A percentile compares a stretch with the other conserved stretches of the same genome.
Evolutionary conservation across 2,113 vertebrate genomes (phyloP).

Genomic region (Ancistrus triradiatus): DNA sequence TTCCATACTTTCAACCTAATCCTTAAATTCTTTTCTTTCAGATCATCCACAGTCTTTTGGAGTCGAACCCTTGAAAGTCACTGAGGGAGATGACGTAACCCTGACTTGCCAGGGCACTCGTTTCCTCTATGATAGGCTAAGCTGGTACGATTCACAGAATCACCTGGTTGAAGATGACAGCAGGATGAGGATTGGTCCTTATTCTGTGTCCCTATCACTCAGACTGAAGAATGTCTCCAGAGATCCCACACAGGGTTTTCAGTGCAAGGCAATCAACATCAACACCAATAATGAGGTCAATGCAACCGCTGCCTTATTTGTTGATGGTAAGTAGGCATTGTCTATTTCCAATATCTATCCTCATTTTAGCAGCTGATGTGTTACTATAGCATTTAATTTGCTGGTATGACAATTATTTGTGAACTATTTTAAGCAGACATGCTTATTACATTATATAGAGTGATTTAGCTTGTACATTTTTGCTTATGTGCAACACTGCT

Average conservation of each 20-base stretch:
- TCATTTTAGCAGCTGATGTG: neutral
- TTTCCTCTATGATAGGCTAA: constrained; percentile 74
- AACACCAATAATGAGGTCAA: constrained; percentile 55
- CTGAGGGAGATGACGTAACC: constrained; percentile 65
- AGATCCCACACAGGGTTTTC: constrained; percentile 64
- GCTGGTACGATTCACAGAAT: constrained; percentile 69
- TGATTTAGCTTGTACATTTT: neutral
- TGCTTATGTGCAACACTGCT: neutral
- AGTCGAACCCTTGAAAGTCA: constrained; percentile 54
- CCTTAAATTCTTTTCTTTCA: constrained; percentile 54
- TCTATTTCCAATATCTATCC: too few relatives aligned
- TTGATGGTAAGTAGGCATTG: constrained; percentile 77
- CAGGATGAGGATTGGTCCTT: constrained; percentile 45
- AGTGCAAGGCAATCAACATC: constrained; percentile 68
- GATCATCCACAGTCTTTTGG: constrained; percentile 66
- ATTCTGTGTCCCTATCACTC: constrained; percentile 72
- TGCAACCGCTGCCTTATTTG: constrained; percentile 56
- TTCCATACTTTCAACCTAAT: too few relatives aligned
- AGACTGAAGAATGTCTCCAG: constrained; percentile 68
- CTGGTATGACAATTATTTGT: too few relatives aligned
- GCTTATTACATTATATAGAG: neutral
- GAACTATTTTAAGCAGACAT: too few relatives aligned
- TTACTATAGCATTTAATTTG: too few relatives aligned
- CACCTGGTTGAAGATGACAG: constrained; percentile 39
- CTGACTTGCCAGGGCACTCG: constrained; percentile 75